Conservation (phyloP, 2,888 invertebrate genomes). For the Tipula helvola region DNA sequence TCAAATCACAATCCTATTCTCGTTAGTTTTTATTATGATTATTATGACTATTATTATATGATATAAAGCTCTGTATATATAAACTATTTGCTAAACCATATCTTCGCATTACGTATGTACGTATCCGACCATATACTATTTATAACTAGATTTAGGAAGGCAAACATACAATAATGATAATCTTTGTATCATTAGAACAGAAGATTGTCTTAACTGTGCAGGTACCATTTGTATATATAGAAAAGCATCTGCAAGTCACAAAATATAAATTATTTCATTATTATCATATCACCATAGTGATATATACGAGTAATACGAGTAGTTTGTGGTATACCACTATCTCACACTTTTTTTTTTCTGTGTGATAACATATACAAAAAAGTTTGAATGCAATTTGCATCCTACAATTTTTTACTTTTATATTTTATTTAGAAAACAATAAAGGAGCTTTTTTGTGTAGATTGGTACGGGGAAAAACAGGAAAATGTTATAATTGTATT, state of each 20-base stretch:
- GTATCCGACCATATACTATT: not conserved
- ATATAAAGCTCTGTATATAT: not conserved
- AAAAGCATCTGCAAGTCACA: not conserved
- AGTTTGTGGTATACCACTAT: not conserved
- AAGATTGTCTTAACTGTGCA: not conserved
- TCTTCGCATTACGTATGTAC: not conserved
- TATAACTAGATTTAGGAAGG: not conserved
- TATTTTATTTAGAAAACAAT: not conserved
- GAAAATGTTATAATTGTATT: not conserved
- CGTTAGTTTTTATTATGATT: not conserved
- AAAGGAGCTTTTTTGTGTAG: not conserved
- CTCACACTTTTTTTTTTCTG: not conserved
- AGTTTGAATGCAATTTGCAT: not conserved
- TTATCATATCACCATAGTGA: not conserved
- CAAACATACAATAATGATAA: not conserved
- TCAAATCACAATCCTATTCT: not conserved
- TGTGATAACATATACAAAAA: not conserved
- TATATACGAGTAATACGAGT: not conserved
- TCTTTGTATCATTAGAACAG: not conserved
- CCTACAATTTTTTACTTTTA: not conserved
- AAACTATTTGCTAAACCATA: not conserved
- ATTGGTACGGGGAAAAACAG: not conserved
- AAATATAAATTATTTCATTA: not conserved
- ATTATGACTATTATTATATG: constrained; percentile 4
- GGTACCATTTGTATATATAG: not conserved